A percentile compares a stretch with the other conserved stretches of the same genome.
Evolutionary conservation across 2,888 invertebrate genomes (phyloP).

Genomic region (Scrobipalpa costella): DNA sequence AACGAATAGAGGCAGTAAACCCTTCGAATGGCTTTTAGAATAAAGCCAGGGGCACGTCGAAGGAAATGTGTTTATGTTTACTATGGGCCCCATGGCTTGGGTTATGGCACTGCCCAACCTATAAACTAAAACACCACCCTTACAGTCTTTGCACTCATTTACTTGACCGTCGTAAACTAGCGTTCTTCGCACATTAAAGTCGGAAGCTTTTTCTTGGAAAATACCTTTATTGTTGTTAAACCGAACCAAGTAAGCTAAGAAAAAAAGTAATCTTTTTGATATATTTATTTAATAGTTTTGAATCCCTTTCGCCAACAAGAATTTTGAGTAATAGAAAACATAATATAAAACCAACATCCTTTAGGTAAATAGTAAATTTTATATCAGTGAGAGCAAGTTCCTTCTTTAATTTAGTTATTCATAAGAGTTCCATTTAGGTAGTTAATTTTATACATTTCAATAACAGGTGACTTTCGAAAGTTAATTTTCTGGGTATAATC

Average conservation of each 20-base stretch:
- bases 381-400: too few species aligned
- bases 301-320: too few species aligned
- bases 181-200: conserved; percentile 15
- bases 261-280: too few species aligned
- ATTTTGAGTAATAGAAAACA: too few species aligned
- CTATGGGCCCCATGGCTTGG: neutral
- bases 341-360: too few species aligned
- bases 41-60: conserved; percentile 50
- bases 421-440: too few species aligned
- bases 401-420: too few species aligned
- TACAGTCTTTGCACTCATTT: conserved; percentile 45
- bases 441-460: too few species aligned
- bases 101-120: conserved; percentile 38
- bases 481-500: too few species aligned
- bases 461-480: too few species aligned
- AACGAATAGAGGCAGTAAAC: conserved; percentile 64
- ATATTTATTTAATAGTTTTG: too few species aligned
- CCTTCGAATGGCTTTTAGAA: conserved; percentile 63
- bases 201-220: neutral
- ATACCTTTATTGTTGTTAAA: neutral
- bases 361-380: too few species aligned
- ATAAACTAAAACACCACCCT: conserved; percentile 46
- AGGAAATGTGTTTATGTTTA: conserved; percentile 3
- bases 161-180: conserved; percentile 30
- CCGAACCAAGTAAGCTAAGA: neutral